Evolutionary conservation across 2,113 vertebrate species (phyloP).

Genomic region (Catharus minimus): DNA sequence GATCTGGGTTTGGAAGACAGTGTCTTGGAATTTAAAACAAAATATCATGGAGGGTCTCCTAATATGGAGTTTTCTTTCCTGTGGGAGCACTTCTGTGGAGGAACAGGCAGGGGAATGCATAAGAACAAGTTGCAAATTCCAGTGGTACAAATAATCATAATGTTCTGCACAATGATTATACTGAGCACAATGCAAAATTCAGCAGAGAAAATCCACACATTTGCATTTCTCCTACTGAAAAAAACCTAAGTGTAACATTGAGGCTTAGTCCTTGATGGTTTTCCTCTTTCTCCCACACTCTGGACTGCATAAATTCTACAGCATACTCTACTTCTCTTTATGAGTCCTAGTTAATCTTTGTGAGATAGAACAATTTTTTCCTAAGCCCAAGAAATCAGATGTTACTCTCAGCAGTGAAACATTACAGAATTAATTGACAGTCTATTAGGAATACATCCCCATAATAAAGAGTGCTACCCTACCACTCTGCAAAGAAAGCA

Average conservation of each 20-base stretch:
- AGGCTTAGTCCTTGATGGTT: neutral
- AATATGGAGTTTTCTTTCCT: constrained; percentile 13
- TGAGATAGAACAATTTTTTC: neutral
- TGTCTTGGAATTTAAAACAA: neutral
- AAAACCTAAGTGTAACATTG: constrained; percentile 8
- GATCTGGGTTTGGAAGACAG: neutral
- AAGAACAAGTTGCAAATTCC: constrained; percentile 41
- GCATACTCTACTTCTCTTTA: constrained; percentile 9
- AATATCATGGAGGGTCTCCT: neutral
- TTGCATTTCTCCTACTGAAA: neutral
- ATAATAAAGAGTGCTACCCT: neutral
- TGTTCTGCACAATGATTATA: constrained; percentile 51
- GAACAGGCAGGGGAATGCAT: constrained; percentile 27
- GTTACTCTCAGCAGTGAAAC: constrained; percentile 54
- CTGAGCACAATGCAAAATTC: constrained; percentile 12
- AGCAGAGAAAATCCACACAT: constrained; percentile 46
- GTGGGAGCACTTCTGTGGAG: constrained; percentile 3
- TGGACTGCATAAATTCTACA: constrained; percentile 11
- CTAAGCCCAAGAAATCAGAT: constrained; percentile 30
- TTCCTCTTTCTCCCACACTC: neutral
- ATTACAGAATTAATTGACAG: constrained; percentile 62
- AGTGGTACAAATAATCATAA: constrained; percentile 52
- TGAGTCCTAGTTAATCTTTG: constrained; percentile 9
- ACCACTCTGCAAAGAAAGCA: neutral
- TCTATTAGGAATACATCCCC: constrained; percentile 35